Conservation (phyloP, 2,113 vertebrate genomes). For the Dipodomys spectabilis region DNA sequence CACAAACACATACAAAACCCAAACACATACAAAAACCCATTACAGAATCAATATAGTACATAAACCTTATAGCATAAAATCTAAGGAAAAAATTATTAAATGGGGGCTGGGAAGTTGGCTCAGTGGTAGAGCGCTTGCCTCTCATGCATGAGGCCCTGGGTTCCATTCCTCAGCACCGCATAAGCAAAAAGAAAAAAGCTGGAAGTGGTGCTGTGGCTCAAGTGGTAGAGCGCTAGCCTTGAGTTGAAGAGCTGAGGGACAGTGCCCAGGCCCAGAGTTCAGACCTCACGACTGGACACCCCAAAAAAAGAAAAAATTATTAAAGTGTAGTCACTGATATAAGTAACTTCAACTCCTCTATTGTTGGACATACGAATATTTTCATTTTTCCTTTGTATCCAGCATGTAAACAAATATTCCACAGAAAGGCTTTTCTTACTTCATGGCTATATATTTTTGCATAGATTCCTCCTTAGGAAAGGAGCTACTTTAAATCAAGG, state of each 20-base stretch:
- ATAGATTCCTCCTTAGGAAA: background rate
- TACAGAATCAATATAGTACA: background rate
- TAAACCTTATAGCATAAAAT: constrained; percentile 32
- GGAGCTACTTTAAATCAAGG: background rate
- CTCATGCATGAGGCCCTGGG: too few relatives aligned
- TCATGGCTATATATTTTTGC: background rate
- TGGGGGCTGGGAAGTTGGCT: too few relatives aligned
- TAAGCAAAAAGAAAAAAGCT: too few relatives aligned
- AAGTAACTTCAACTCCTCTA: background rate
- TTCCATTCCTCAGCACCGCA: too few relatives aligned
- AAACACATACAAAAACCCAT: constrained; percentile 7
- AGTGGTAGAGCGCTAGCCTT: too few relatives aligned
- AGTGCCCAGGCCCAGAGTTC: too few relatives aligned
- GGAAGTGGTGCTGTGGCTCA: too few relatives aligned
- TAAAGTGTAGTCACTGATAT: background rate
- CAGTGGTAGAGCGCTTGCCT: too few relatives aligned
- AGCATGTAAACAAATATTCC: constrained; percentile 21
- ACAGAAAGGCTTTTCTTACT: background rate
- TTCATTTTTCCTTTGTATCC: constrained; percentile 28
- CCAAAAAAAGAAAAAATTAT: background rate
- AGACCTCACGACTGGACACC: too few relatives aligned
- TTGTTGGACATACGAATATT: constrained; percentile 3
- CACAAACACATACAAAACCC: background rate
- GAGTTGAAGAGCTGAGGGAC: too few relatives aligned
- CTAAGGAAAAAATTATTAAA: background rate